Conservation (phyloP, 2,113 vertebrate species). For the Rhagologus leucostigma region DNA sequence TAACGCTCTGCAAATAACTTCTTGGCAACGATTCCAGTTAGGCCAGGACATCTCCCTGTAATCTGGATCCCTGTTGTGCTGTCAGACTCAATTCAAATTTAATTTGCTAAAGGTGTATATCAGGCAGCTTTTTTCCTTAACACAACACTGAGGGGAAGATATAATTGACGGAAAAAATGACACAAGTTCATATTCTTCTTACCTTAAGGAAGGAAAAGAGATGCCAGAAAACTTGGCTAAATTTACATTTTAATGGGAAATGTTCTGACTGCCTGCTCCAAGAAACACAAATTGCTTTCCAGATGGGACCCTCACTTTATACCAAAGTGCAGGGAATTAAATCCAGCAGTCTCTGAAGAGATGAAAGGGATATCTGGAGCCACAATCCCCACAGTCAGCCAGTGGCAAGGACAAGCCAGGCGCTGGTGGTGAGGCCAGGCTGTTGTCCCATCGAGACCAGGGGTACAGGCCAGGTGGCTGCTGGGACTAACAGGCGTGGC, state of each 20-base stretch:
- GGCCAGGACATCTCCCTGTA: constrained; percentile 3
- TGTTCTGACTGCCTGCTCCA: constrained; percentile 26
- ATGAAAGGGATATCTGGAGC: not conserved
- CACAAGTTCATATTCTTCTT: constrained; percentile 29
- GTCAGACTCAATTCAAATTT: constrained; percentile 52
- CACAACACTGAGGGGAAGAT: constrained; percentile 5
- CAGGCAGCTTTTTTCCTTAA: constrained; percentile 23
- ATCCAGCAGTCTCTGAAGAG: not conserved
- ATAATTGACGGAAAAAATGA: constrained; percentile 41
- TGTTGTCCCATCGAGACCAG: accelerated
- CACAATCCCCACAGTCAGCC: not conserved
- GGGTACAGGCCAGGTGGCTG: not conserved
- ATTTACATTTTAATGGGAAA: constrained; percentile 68
- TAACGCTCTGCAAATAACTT: not conserved
- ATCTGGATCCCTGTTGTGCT: constrained; percentile 52
- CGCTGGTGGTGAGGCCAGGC: not conserved
- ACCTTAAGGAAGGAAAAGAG: constrained; percentile 37
- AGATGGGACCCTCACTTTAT: not conserved
- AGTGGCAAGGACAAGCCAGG: not conserved
- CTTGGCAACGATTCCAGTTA: constrained; percentile 41
- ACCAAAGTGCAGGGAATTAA: constrained; percentile 15
- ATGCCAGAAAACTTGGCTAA: constrained; percentile 23
- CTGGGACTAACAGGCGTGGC: accelerated
- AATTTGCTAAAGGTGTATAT: constrained; percentile 37
- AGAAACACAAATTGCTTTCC: constrained; percentile 14